A percentile compares a stretch with the other conserved stretches of the same genome.
These are phyloP conservation scores for Blastomussa wellsi DNA, from an alignment of 92 coral and sea anemone species.

Conservation along the genomic window DNA sequence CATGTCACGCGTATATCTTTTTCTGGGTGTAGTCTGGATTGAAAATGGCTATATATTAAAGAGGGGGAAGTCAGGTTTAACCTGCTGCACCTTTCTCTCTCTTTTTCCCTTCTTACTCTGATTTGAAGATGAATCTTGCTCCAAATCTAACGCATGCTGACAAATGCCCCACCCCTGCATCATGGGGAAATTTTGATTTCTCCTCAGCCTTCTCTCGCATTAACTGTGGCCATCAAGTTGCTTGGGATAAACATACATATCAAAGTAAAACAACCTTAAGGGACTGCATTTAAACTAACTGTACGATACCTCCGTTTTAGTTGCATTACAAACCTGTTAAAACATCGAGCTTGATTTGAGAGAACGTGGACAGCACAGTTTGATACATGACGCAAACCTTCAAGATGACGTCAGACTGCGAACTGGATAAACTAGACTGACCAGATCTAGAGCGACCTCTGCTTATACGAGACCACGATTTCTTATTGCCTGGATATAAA, in stretches of 20 bases:
- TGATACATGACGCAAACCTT: conserved; percentile 95
- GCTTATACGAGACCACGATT: conserved; percentile 74
- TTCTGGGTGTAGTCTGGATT: too few relatives aligned
- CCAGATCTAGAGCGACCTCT: conserved; percentile 39
- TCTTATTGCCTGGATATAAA: conserved; percentile 64
- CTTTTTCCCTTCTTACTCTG: background rate
- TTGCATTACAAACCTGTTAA: conserved; percentile 72
- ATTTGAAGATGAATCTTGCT: background rate
- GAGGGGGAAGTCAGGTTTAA: too few relatives aligned
- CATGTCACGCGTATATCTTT: too few relatives aligned
- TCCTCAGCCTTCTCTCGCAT: background rate
- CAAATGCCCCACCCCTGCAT: background rate
- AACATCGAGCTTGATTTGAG: conserved; percentile 91
- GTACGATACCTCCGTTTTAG: background rate
- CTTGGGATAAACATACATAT: too few relatives aligned
- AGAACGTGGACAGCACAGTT: conserved; percentile 79
- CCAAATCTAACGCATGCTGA: background rate
- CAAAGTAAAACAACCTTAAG: too few relatives aligned
- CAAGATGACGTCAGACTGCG: conserved; percentile 70
- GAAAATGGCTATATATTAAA: too few relatives aligned
- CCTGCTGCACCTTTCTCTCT: too few relatives aligned
- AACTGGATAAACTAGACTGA: conserved; percentile 33
- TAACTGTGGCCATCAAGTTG: background rate
- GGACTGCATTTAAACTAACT: background rate
- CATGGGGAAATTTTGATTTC: background rate